Evolutionary conservation across 1,140 invertebrate genomes (phyloP).

Genomic region (Myzus persicae): DNA sequence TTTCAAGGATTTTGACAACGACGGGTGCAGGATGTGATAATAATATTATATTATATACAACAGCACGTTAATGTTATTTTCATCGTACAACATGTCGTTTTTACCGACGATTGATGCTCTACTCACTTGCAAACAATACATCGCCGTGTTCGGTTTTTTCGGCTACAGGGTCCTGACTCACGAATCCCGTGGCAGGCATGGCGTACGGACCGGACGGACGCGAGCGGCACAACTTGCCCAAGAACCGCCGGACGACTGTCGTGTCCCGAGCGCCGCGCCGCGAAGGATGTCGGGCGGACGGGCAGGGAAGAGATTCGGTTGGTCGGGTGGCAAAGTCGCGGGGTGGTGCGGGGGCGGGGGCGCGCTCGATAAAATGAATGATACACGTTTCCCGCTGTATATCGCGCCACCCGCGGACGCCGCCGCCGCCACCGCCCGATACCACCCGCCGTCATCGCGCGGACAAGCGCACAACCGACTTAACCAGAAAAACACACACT

Average conservation of each 20-base stretch:
- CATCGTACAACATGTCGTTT: background rate
- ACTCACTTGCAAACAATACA: slow-evolving; percentile 16
- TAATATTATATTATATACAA: no score
- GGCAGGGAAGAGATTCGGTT: background rate
- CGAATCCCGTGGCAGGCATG: slow-evolving; percentile 50
- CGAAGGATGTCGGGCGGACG: background rate
- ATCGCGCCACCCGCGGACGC: background rate
- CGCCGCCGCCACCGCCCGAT: background rate
- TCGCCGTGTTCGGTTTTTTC: background rate
- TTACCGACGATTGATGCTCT: background rate
- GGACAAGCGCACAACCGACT: slow-evolving; percentile 31
- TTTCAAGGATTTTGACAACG: no score
- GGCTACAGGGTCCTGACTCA: slow-evolving; percentile 29
- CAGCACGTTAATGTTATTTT: no score
- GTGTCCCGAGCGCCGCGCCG: background rate
- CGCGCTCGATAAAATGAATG: slow-evolving; percentile 56
- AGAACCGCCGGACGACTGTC: slow-evolving; percentile 27
- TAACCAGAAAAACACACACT: background rate
- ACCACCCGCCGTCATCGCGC: background rate
- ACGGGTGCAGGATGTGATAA: no score
- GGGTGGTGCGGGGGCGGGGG: background rate
- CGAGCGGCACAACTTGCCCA: background rate
- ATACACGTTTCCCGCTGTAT: background rate
- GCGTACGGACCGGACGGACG: background rate
- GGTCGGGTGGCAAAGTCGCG: background rate